phyloP scores from a whole-genome alignment of 1,140 invertebrate genomes.

The Drosophila orosa region DNA sequence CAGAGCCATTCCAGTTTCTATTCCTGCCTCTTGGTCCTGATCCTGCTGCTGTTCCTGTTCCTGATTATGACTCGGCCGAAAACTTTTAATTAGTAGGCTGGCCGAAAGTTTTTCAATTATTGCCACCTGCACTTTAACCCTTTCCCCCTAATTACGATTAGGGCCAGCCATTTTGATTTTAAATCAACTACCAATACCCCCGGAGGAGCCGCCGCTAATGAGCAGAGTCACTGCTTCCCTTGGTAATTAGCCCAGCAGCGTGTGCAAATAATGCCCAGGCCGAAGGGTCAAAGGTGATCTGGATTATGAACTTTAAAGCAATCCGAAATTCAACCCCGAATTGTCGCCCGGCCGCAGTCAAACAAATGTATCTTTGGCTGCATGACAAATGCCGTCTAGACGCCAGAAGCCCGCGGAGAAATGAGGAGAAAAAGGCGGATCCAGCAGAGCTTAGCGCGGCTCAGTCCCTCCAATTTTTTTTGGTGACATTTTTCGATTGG shows the following conservation, averaged over 20 bases:
- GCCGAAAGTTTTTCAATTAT: constrained; percentile 79
- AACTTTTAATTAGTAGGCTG: constrained; percentile 78
- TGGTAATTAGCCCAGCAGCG: constrained; percentile 56
- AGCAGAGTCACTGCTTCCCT: constrained; percentile 28
- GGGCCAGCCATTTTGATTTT: constrained; percentile 63
- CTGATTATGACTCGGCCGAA: constrained; percentile 58
- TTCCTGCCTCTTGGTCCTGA: constrained; percentile 1
- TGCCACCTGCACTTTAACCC: constrained; percentile 69
- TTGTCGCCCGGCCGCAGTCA: constrained; percentile 28
- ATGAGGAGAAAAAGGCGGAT: background rate
- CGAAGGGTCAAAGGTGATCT: constrained; percentile 51
- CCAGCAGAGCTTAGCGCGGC: constrained; percentile 46
- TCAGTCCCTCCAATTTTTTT: constrained; percentile 38
- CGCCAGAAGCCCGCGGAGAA: constrained; percentile 30
- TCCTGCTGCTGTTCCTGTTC: constrained; percentile 17
- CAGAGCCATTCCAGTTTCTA: constrained; percentile 22
- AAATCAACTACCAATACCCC: constrained; percentile 73
- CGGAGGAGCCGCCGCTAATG: constrained; percentile 23
- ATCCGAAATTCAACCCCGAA: constrained; percentile 3
- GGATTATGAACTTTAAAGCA: constrained; percentile 59
- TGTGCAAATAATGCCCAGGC: constrained; percentile 56
- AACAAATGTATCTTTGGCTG: constrained; percentile 66
- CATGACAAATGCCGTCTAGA: constrained; percentile 79
- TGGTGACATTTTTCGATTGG: constrained; percentile 50
- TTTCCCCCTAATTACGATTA: constrained; percentile 44